Evolutionary conservation across 2,888 invertebrate genomes (phyloP), one percentile per base, ranked within the genome.

Genomic region (Muschampia plurimacula): DNA sequence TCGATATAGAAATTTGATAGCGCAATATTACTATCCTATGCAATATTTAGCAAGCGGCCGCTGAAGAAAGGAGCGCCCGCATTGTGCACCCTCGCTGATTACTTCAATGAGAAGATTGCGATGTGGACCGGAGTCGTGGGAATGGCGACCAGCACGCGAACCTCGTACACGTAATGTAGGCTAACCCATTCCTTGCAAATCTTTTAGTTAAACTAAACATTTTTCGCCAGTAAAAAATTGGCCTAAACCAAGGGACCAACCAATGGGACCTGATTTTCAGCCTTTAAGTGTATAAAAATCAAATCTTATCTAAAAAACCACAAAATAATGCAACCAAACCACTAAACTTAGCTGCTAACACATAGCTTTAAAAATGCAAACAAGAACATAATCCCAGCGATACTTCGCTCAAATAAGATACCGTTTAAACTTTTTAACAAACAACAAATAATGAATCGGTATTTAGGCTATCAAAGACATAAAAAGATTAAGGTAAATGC

Each of bases 51-150:
- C 52, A 12, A 52, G 8, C 52, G 62, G 39, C 39, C n/a, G 22
- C n/a, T 22, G 63, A 44, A 63, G 64, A 64, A 22, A 65, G 70
- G 69, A 70, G 69, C n/a, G 74, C 81, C 81, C 81, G 81, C 78
- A 79, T 79, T 76, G 78, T 77, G 79, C 79, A 78, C 79, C 78
- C 79, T 78, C 73, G 73, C 78, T 82, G 81, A 84, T 84, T 84
- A 82, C 66, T 79, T 81, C 80, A 83, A 84, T 84, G 82, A 83
- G 83, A 84, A 82, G 81, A 84, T 84, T 84, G 83, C 80, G 74
- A 52, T 9, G 49, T 49, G 49, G 52, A 12, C 6, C 39, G 77
- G 36, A 74, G 77, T 75, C 81, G 79, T 79, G 80, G 79, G 80
- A 81, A 81, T 78, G 75, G 77, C 77, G 75, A 71, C 55, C 65